Evolutionary conservation across 2,113 vertebrate species (phyloP), one percentile per base, ranked within the genome.

Genomic region (Guaruba guarouba): DNA sequence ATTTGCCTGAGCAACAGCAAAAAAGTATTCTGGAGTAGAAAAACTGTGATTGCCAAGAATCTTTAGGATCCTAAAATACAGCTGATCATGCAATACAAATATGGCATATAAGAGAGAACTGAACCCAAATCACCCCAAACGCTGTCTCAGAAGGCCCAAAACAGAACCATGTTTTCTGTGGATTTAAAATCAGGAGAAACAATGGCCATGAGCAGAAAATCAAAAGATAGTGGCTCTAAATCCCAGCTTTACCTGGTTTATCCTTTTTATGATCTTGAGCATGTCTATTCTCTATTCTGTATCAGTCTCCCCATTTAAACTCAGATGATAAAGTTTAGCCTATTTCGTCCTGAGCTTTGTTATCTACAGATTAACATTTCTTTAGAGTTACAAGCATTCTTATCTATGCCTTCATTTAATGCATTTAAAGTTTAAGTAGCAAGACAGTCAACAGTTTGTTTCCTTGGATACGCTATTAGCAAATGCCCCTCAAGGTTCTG

Each of bases 181-280:
- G 75, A 82, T 86, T 90, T 92, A 73, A 77, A 90, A 39, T 86
- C 70, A 57, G 64, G 49, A 70, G 54, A 84, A 90, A 79, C 48
- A 52, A 78, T 1, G 17, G 23, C 62, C 77, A 37, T 13, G 23
- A 23, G 49, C 52, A 86, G 46, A 69, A 92, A 84, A 79, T 86
- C 82, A 86, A 86, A 76, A 85, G 79, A 57, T 3, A 82, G 39
- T 4, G 31, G 49, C 41, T 73, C 63, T 78, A 96, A 94, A 85
- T 73, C 75, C 62, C 73, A 83, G 71, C 39, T 96, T 92, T 88
- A 90, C 83, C 82, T 62, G 61, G 39, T 86, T 92, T 86, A 83
- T 71, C 86, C 64, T 75, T 92, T 96, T 75, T 73, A 94, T 37
- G 48, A 92, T 83, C 62, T 64, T 70, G 17, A 86, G 44, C 28